Evolutionary conservation across 2,113 vertebrate species (phyloP).

Genomic region (Apaloderma vittatum): DNA sequence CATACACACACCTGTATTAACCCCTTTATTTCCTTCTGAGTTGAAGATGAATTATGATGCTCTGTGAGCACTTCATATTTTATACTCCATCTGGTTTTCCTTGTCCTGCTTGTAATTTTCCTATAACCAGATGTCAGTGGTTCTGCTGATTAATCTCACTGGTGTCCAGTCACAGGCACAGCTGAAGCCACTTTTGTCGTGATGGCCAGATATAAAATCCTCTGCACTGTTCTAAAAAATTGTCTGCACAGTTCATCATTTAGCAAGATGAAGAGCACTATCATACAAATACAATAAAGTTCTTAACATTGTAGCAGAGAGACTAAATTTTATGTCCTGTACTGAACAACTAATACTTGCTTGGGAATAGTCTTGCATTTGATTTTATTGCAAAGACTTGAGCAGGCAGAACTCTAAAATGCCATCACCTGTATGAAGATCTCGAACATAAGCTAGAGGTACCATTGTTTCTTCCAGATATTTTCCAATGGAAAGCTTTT

Average conservation of each 20-base stretch:
- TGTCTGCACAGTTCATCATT: not conserved
- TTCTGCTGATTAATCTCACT: constrained; percentile 45
- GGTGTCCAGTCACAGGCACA: not conserved
- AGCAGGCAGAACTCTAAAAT: not conserved
- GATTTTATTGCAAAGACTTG: not conserved
- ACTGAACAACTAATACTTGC: not conserved
- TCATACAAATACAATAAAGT: not conserved
- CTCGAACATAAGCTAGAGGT: not conserved
- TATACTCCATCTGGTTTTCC: constrained; percentile 23
- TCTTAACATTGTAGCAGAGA: not conserved
- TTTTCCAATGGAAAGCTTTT: not conserved
- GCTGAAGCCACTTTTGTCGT: constrained; percentile 1
- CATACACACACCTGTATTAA: not conserved
- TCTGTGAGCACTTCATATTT: not conserved
- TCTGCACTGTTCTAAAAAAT: not conserved
- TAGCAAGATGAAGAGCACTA: not conserved
- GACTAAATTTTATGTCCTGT: not conserved
- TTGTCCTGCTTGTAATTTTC: constrained; percentile 12
- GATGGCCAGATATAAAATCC: not conserved
- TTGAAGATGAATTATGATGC: not conserved
- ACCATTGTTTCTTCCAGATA: not conserved
- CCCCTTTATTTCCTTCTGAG: not conserved
- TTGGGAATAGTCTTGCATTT: not conserved
- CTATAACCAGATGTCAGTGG: constrained; percentile 17
- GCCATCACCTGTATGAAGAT: not conserved